Base-by-base conservation (phyloP, 2,113 vertebrate species). In the Albula glossodonta region DNA sequence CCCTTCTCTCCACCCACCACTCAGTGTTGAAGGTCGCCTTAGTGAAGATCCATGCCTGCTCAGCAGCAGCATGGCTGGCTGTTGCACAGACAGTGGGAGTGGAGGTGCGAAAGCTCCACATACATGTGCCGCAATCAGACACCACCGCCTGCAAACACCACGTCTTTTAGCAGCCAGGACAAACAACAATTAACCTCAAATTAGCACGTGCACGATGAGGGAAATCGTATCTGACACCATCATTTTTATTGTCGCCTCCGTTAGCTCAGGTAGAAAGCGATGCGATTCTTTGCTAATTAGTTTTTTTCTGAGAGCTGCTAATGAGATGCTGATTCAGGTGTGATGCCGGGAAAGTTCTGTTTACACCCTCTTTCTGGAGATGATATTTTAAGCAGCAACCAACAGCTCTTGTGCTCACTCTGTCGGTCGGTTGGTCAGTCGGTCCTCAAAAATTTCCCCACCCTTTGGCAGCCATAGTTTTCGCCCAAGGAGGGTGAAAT, bases 221-320 rank as follows among this genome's bases (percentile, higher is more conserved):
- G 31, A 74, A 31, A 31, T 74, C 31, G n/a, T 22, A 25, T 41
- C n/a, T 25, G 63, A n/a, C 63, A 70, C 22, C 17, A 74, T 74
- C 9, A 8, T 66, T 66, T 66, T 4, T 11, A 60, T 60, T 70
- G 63, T 70, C n/a, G 63, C 3, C n/a, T n/a, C 19, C n/a, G 63
- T 70, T 22, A 70, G 22, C n/a, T n/a, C 17, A n/a, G 63, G 63
- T n/a, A n/a, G 63, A 70, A 17, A 22, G 13, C 3, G n/a, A 70
- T 70, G 63, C n/a, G 63, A n/a, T 70, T 70, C 63, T 17, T 70
- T 70, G 63, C n/a, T 70, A 70, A 70, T 70, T 70, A 70, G 22
- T 17, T n/a, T 3, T n/a, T 8, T n/a, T 41, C n/a, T 70, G 63
- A n/a, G 57, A 15, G 63, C 63, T n/a, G 63, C n/a, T 70, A 70